phyloP scores from a whole-genome alignment of 2,113 vertebrate species.

The Carlito syrichta region DNA sequence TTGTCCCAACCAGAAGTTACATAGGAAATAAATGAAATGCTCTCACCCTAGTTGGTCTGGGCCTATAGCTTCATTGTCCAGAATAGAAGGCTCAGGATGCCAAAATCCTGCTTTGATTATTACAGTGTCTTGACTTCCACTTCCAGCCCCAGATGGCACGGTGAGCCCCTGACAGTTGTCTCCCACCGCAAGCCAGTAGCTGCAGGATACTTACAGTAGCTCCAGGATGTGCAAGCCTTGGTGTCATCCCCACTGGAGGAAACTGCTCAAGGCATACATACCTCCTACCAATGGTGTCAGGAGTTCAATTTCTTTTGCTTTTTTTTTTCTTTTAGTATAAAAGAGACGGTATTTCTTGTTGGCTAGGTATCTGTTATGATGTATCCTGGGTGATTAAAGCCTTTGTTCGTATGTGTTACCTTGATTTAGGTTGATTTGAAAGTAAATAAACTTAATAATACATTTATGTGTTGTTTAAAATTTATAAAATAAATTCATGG shows the following conservation, averaged over 20 bases:
- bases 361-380: neutral
- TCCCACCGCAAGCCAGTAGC: neutral
- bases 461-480: neutral
- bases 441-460: neutral
- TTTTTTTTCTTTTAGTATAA: neutral
- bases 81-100: neutral
- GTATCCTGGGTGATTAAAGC: neutral
- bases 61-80: neutral
- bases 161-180: neutral
- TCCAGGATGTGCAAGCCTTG: neutral
- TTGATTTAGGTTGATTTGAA: conserved; percentile 28
- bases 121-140: neutral
- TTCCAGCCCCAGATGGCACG: neutral
- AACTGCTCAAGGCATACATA: neutral
- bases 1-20: neutral
- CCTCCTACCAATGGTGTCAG: neutral
- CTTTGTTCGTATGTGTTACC: neutral
- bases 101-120: neutral
- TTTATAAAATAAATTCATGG: neutral
- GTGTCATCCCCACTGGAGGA: neutral
- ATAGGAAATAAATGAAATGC: neutral
- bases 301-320: neutral
- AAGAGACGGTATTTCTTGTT: neutral
- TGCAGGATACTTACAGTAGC: neutral
- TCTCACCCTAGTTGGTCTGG: neutral